Evolutionary conservation across 2,113 vertebrate genomes (phyloP).

Genomic region (Leptobrachium leishanense): DNA sequence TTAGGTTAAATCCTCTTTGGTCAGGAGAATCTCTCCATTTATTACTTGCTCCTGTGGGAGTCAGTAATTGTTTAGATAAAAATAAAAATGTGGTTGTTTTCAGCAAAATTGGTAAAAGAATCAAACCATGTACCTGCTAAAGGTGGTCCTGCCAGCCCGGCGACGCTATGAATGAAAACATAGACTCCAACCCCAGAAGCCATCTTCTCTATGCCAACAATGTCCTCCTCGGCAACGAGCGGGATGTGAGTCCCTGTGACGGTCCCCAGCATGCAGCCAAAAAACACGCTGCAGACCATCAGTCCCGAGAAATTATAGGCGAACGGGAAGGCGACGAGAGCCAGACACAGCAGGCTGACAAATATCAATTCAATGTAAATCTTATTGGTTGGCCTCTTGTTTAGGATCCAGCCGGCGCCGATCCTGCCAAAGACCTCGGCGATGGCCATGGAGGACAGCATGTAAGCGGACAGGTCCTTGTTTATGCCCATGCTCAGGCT

Average conservation of each 20-base stretch:
- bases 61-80: too few relatives aligned
- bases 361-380: constrained; percentile 86
- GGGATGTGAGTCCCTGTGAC: constrained; percentile 88
- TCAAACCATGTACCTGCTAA: constrained; percentile 79
- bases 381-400: constrained; percentile 75
- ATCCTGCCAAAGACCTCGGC: constrained; percentile 86
- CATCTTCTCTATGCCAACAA: constrained; percentile 90
- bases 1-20: too few relatives aligned
- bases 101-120: too few relatives aligned
- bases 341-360: constrained; percentile 69
- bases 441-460: constrained; percentile 85
- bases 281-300: constrained; percentile 80
- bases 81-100: too few relatives aligned
- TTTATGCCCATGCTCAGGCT: constrained; percentile 80
- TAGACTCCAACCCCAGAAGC: constrained; percentile 90
- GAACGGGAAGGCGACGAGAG: constrained; percentile 84
- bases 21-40: too few relatives aligned
- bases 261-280: constrained; percentile 86
- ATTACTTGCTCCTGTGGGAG: too few relatives aligned
- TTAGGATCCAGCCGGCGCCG: constrained; percentile 79
- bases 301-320: constrained; percentile 84
- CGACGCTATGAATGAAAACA: constrained; percentile 90
- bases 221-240: constrained; percentile 89
- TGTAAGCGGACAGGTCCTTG: constrained; percentile 77
- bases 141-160: constrained; percentile 91